Conservation (phyloP, 2,888 invertebrate species). For the Nematopogon swammerdamellus region DNA sequence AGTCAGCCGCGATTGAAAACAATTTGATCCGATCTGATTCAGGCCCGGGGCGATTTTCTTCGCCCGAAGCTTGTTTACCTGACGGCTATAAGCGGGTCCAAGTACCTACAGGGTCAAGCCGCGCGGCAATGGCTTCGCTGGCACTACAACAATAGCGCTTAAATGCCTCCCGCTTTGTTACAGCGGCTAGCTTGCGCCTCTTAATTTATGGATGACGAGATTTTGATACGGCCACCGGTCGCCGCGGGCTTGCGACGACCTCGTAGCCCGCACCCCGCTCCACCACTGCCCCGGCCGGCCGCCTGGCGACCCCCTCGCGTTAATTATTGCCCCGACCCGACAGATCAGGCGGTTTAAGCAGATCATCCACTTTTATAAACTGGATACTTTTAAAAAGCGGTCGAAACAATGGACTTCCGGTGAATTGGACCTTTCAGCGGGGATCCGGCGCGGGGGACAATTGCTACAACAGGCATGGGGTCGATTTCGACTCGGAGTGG, state of each 20-base stretch:
- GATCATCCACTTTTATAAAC: not conserved
- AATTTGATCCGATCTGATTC: not conserved
- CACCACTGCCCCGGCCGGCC: too few species aligned
- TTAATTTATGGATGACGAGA: conserved; percentile 44
- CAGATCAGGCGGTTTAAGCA: not conserved
- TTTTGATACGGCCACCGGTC: conserved; percentile 27
- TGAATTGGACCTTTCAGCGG: not conserved
- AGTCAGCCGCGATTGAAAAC: not conserved
- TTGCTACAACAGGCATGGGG: too few species aligned
- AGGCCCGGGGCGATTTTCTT: not conserved
- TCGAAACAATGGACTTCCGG: not conserved
- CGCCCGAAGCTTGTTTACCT: not conserved
- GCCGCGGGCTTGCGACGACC: not conserved
- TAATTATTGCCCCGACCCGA: not conserved
- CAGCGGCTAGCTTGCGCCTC: conserved; percentile 5
- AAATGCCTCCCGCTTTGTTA: not conserved
- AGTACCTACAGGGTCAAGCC: not conserved
- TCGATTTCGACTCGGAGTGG: not conserved
- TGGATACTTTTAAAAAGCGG: not conserved
- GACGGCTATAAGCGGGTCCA: not conserved
- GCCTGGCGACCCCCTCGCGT: not conserved
- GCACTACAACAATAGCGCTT: not conserved
- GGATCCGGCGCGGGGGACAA: not conserved
- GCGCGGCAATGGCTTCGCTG: not conserved
- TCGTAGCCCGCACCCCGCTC: not conserved